phyloP scores from a whole-genome alignment of 92 coral and sea anemone species.

The Ricordea florida region DNA sequence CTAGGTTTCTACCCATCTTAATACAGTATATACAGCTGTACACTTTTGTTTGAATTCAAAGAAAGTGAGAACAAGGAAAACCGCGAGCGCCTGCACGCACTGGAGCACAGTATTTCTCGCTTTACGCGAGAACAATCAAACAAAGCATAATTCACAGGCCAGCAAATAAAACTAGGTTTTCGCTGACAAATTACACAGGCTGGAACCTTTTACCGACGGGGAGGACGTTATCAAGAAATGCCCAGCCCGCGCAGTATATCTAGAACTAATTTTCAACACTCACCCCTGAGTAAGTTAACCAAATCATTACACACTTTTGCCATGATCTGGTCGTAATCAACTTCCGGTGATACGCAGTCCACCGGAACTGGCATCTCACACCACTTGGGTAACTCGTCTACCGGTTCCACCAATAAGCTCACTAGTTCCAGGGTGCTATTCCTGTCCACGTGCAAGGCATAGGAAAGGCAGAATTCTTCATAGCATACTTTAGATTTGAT shows the following conservation, averaged over 20 bases:
- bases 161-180: no score
- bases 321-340: slow-evolving; percentile 27
- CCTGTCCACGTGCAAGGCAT: slow-evolving; percentile 72
- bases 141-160: no score
- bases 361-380: slow-evolving; percentile 74
- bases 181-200: no score
- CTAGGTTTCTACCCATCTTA: no score
- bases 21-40: no score
- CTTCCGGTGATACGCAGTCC: slow-evolving; percentile 56
- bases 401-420: slow-evolving; percentile 72
- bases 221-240: no score
- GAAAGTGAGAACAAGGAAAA: no score
- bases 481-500: slow-evolving; percentile 89
- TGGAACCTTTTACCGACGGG: no score
- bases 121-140: no score
- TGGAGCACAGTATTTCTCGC: no score
- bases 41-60: no score
- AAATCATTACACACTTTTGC: slow-evolving; percentile 40
- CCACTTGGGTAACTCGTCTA: slow-evolving; percentile 75
- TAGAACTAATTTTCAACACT: background rate
- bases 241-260: background rate
- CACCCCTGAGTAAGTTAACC: slow-evolving; percentile 42
- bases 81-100: no score
- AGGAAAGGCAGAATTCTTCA: slow-evolving; percentile 84
- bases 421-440: slow-evolving; percentile 59